These are phyloP conservation scores for Hippopotamyrus pictus DNA, from an alignment of 2,797 vertebrate genomes.

Conservation along the genomic window DNA sequence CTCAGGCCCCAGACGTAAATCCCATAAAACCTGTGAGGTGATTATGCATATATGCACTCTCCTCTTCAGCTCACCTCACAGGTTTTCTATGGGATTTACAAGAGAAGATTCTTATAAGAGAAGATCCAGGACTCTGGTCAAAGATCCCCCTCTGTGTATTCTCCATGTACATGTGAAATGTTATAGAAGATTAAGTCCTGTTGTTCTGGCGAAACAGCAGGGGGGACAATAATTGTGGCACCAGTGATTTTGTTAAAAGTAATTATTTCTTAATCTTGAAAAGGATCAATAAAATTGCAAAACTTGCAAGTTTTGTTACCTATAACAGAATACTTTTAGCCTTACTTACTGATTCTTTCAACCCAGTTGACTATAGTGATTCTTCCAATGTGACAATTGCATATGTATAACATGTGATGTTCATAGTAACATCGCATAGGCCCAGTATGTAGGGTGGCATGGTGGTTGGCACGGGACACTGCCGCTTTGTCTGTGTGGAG, in stretches of 20 bases:
- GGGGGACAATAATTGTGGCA: not conserved
- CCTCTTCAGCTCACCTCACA: too few species aligned
- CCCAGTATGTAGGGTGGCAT: not conserved
- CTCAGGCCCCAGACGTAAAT: too few species aligned
- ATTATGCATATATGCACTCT: too few species aligned
- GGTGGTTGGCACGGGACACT: not conserved
- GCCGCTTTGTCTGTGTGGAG: not conserved
- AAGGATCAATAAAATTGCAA: not conserved
- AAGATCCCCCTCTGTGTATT: not conserved
- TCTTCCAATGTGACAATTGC: not conserved
- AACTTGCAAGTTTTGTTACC: not conserved
- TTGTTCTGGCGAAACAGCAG: not conserved
- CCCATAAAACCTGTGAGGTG: too few species aligned
- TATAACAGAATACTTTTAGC: not conserved
- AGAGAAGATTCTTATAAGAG: too few species aligned
- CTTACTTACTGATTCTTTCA: not conserved
- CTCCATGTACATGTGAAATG: not conserved
- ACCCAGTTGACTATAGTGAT: not conserved
- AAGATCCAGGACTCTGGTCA: not conserved
- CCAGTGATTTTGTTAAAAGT: not conserved
- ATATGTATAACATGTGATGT: not conserved
- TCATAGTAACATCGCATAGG: not conserved
- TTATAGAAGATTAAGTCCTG: not conserved
- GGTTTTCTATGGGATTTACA: too few species aligned
- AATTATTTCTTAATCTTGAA: not conserved